Percentiles rank a stretch among this genome's conserved stretches.
Evolutionary conservation across 2,888 invertebrate genomes (phyloP).

Genomic region (Nomada fucata): DNA sequence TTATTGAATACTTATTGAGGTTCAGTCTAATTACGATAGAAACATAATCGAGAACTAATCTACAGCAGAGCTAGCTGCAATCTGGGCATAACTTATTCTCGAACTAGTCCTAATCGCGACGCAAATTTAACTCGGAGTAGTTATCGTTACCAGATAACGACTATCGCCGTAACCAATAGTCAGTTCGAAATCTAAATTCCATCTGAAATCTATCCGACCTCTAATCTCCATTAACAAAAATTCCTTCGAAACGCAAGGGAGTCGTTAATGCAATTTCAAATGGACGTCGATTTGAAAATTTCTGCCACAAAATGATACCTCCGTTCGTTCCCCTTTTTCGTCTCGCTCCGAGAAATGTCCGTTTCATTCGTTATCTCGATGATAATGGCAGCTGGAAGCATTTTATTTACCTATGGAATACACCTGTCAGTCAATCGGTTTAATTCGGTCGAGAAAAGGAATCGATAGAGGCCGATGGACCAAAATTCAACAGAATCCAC

Average conservation of each 20-base stretch:
- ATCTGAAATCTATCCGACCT: not conserved
- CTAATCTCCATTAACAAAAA: not conserved
- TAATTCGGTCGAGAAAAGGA: constrained; percentile 34
- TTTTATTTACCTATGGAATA: constrained; percentile 27
- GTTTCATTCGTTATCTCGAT: constrained; percentile 23
- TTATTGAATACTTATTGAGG: constrained; percentile 13
- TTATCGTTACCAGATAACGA: constrained; percentile 20
- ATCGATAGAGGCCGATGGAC: constrained; percentile 22
- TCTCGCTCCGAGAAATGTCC: not conserved
- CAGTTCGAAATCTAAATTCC: constrained; percentile 10
- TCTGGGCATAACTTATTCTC: not conserved
- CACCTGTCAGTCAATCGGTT: constrained; percentile 45
- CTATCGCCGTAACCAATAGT: constrained; percentile 1
- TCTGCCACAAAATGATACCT: not conserved
- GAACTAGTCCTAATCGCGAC: constrained; percentile 15
- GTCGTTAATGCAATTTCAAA: no score
- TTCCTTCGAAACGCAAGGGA: not conserved
- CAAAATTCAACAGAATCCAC: constrained; percentile 23
- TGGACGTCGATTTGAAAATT: not conserved
- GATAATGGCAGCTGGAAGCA: not conserved
- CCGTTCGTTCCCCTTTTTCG: not conserved
- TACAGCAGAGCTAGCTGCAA: not conserved
- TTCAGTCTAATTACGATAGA: constrained; percentile 20
- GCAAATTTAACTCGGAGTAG: constrained; percentile 22
- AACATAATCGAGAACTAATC: constrained; percentile 17